Conservation (phyloP, 2,113 vertebrate species). For the Callipepla californica region DNA sequence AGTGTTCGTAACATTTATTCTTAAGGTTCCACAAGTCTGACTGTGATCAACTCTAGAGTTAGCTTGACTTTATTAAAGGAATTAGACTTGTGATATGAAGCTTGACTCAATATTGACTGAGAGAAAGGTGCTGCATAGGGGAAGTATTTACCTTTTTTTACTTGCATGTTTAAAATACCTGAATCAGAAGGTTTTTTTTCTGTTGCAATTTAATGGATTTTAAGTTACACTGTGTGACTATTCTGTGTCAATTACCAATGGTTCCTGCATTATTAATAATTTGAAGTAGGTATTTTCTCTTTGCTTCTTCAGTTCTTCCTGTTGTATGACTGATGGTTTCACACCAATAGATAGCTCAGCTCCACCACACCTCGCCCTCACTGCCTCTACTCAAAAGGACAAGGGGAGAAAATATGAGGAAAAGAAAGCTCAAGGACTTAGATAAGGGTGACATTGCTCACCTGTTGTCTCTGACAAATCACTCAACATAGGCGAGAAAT, state of each 20-base stretch:
- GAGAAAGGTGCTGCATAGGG: neutral
- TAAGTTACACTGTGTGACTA: neutral
- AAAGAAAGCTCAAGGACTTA: neutral
- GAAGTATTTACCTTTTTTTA: slow-evolving; percentile 13
- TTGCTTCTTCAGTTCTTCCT: neutral
- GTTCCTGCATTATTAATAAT: neutral
- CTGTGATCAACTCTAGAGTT: slow-evolving; percentile 1
- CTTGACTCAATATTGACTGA: slow-evolving; percentile 11
- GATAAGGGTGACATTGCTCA: neutral
- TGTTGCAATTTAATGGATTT: neutral
- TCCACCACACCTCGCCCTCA: neutral
- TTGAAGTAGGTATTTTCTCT: neutral
- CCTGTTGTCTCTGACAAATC: neutral
- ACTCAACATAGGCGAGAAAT: neutral
- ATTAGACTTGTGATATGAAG: neutral
- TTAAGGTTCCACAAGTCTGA: neutral
- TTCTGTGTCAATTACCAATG: neutral
- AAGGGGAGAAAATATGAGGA: neutral
- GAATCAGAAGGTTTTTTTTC: neutral
- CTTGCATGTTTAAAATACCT: neutral
- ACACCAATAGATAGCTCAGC: neutral
- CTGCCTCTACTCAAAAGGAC: neutral
- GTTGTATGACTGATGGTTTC: neutral
- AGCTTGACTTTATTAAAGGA: slow-evolving; percentile 6
- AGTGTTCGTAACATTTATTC: neutral